Evolutionary conservation across 2,888 invertebrate species (phyloP), one percentile per base, ranked within the genome.

Genomic region (Ophion ventricosus): DNA sequence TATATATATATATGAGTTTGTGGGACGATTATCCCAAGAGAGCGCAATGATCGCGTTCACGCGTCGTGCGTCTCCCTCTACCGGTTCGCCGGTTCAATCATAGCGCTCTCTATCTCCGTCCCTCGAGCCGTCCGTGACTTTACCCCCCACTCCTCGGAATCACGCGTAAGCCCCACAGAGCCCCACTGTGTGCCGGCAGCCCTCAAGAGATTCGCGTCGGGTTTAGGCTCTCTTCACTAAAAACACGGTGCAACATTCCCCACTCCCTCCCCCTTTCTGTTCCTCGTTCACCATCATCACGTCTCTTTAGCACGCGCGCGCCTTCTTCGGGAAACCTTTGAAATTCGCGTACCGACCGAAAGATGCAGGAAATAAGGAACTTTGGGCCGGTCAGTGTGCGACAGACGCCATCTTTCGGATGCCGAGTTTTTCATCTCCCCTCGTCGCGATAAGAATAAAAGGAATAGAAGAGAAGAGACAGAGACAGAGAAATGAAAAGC

Each of bases 371-470:
- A 87, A 80, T 77, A 83, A 85, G 86, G 84, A 87, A 88, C 87
- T 84, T 84, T 82, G 83, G 85, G 86, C 81, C 83, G 86, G 75
- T 64, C 54, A 86, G 85, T 93, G 93, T 93, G 92, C 93, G 94
- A 94, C 94, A 93, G 94, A 94, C 94, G 95, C 95, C 95, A 95
- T 95, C 94, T 95, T 95, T 94, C 94, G 94, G 93, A 94, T 94
- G 93, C 87, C 78, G 80, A 82, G 82, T 81, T 82, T 94, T 94
- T 94, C 90, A 90, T 91, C 89, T 91, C 91, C 91, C 92, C 89
- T 89, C 87, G 64, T 78, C 73, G 54, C 63, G 69, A 67, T 72
- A 78, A 75, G 74, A 69, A 40, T 43, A 57, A 49, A 49, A 79
- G 64, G 11, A 77, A 63, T 8, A 5, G 11, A 29, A 73, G n/a